phyloP scores from a whole-genome alignment of 2,113 vertebrate species.

The Erythrolamprus reginae region DNA sequence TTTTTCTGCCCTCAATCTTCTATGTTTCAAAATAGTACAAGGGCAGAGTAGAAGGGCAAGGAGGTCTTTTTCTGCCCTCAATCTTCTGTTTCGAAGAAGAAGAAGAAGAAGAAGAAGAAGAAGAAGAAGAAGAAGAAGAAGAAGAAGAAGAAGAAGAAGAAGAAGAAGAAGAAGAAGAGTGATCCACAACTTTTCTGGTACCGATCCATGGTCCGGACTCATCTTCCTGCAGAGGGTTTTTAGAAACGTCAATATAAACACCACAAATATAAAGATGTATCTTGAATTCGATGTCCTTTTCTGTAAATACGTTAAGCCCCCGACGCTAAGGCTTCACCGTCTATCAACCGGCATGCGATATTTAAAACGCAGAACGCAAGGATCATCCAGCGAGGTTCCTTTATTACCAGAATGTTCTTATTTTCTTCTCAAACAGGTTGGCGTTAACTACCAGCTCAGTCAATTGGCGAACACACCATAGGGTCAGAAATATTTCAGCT shows the following conservation, averaged over 20 bases:
- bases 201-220: not conserved
- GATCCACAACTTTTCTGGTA: not conserved
- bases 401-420: not conserved
- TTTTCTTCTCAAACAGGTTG: not conserved
- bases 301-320: not conserved
- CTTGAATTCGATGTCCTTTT: not conserved
- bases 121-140: no score
- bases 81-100: no score
- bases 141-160: no score
- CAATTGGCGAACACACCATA: not conserved
- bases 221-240: no score
- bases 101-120: no score
- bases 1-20: no score
- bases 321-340: not conserved
- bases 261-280: no score
- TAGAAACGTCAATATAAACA: no score
- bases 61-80: no score
- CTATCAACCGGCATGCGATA: not conserved
- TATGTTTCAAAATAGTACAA: no score
- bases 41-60: no score
- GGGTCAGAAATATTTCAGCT: not conserved
- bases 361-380: not conserved
- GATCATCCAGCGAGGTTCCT: not conserved
- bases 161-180: no score
- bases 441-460: not conserved